phyloP scores from a whole-genome alignment of 35 echinoderm and acorn worm species.

The Stichopus chloronotus region DNA sequence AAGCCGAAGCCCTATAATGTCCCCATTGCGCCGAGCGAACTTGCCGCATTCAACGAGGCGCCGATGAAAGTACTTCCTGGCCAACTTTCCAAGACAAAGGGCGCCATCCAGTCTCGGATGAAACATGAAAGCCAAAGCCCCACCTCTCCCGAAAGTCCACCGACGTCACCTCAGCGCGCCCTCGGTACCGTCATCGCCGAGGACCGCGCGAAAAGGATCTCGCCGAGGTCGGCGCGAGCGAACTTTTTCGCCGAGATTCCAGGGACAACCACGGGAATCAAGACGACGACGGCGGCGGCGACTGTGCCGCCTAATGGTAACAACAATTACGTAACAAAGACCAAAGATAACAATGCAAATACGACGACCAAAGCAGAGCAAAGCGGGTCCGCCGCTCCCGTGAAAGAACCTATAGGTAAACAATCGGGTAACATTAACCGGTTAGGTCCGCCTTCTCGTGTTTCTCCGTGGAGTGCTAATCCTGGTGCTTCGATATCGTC shows the following conservation, averaged over 20 bases:
- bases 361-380: background rate
- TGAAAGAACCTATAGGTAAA: background rate
- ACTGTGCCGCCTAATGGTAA: conserved; percentile 32
- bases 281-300: background rate
- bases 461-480: conserved; percentile 70
- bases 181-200: conserved; percentile 51
- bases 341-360: conserved; percentile 51
- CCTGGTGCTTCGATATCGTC: conserved; percentile 56
- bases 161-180: conserved; percentile 22
- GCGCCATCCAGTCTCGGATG: conserved; percentile 63
- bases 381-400: conserved; percentile 33
- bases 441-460: conserved; percentile 57
- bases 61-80: conserved; percentile 78
- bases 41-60: conserved; percentile 61
- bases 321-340: conserved; percentile 41
- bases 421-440: conserved; percentile 11
- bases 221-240: conserved; percentile 77
- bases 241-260: conserved; percentile 84
- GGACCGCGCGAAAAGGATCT: conserved; percentile 54
- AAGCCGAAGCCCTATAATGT: conserved; percentile 70
- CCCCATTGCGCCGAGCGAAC: conserved; percentile 68
- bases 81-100: conserved; percentile 80
- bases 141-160: conserved; percentile 44
- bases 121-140: conserved; percentile 8
- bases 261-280: background rate